Evolutionary conservation across 2,797 vertebrate genomes (phyloP).

Genomic region (Meda fulgida): DNA sequence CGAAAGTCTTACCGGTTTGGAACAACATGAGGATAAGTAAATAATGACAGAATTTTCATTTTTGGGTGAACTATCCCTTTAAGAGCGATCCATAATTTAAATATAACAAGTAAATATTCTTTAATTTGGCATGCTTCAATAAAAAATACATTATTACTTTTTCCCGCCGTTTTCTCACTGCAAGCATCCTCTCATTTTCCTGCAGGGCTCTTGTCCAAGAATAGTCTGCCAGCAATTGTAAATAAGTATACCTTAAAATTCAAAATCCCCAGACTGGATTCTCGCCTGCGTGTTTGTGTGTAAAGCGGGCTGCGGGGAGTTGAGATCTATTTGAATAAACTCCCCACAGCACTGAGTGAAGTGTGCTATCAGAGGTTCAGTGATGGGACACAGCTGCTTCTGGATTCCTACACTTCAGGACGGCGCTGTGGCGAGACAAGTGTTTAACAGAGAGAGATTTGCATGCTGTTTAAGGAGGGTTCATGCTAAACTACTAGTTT

Average conservation of each 20-base stretch:
- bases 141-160: slow-evolving; percentile 7
- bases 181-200: slow-evolving; percentile 6
- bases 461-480: background rate
- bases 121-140: background rate
- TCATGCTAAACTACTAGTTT: background rate
- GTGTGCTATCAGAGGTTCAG: slow-evolving; percentile 76
- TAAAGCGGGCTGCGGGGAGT: slow-evolving; percentile 62
- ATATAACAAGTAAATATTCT: background rate
- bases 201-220: slow-evolving; percentile 23
- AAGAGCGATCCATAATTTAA: background rate
- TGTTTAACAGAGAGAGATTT: background rate
- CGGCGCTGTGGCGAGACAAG: background rate
- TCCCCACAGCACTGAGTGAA: slow-evolving; percentile 71
- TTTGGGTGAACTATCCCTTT: background rate
- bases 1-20: background rate
- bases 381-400: slow-evolving; percentile 65
- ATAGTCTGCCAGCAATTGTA: slow-evolving; percentile 31
- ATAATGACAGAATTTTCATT: background rate
- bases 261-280: slow-evolving; percentile 20
- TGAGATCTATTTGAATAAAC: slow-evolving; percentile 75
- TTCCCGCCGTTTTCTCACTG: background rate
- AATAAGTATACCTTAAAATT: slow-evolving; percentile 36
- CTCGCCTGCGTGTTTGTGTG: slow-evolving; percentile 30
- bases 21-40: background rate
- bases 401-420: background rate